Conservation (phyloP, 2,888 invertebrate genomes). For the Himalopsyche japonica region DNA sequence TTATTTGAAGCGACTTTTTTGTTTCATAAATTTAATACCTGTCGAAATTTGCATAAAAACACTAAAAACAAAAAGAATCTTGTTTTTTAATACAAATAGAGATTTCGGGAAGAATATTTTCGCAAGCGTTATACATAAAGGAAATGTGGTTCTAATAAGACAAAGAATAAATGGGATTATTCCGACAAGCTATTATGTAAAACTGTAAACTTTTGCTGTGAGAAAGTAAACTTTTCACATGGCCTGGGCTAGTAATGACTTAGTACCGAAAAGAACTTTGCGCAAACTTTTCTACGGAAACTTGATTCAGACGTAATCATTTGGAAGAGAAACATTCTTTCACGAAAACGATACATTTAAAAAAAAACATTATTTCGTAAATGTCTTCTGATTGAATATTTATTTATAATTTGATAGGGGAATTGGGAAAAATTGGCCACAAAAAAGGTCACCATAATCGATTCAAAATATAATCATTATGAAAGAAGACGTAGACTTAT, state of each 20-base stretch:
- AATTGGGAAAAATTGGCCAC: neutral
- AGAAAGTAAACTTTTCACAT: neutral
- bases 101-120: too few species aligned
- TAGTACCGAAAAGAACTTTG: neutral
- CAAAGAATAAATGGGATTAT: neutral
- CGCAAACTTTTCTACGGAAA: neutral
- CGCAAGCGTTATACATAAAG: too few species aligned
- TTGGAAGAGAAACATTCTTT: neutral
- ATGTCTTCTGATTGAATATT: neutral
- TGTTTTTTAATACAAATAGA: too few species aligned
- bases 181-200: neutral
- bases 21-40: too few species aligned
- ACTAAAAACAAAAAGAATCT: too few species aligned
- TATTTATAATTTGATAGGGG: neutral
- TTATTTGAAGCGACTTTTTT: too few species aligned
- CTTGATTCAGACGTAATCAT: neutral
- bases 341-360: neutral
- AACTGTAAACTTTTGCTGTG: neutral
- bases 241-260: neutral
- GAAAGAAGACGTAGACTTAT: too few species aligned
- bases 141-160: neutral
- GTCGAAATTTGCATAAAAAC: too few species aligned
- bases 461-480: too few species aligned
- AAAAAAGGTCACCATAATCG: too few species aligned
- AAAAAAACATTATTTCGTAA: neutral